These are phyloP conservation scores for Caenorhabditis virilis DNA, from an alignment of 2,888 invertebrate genomes.

Conservation along the genomic window DNA sequence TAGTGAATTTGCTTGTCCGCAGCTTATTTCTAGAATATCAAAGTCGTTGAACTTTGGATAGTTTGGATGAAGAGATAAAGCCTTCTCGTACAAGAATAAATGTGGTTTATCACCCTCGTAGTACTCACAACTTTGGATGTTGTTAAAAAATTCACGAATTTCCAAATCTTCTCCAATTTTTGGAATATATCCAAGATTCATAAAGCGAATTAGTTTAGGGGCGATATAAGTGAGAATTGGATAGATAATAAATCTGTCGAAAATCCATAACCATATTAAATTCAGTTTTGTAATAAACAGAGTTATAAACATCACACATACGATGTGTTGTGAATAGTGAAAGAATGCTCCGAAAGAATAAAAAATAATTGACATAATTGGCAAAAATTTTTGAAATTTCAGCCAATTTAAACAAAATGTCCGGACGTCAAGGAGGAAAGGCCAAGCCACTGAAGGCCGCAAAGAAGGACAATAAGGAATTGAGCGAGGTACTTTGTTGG, in stretches of 20 bases:
- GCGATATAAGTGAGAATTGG: conserved; percentile 47
- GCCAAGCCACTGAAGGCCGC: conserved; percentile 65
- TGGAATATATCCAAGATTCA: conserved; percentile 62
- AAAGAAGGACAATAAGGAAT: conserved; percentile 59
- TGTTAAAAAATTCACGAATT: conserved; percentile 6
- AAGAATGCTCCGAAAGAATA: conserved; percentile 1
- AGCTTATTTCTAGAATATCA: conserved; percentile 58
- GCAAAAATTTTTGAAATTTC: conserved; percentile 11
- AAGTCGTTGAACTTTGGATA: conserved; percentile 48
- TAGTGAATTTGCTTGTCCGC: conserved; percentile 58
- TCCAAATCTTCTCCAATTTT: conserved; percentile 2
- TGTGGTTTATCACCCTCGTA: conserved; percentile 38
- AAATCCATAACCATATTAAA: conserved; percentile 50
- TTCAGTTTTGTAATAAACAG: too few relatives aligned
- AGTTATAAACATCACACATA: too few relatives aligned
- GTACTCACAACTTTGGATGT: conserved; percentile 6
- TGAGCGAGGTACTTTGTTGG: conserved; percentile 48
- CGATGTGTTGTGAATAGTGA: conserved; percentile 8
- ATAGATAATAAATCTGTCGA: conserved; percentile 55
- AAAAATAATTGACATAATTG: not conserved
- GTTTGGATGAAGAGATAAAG: conserved; percentile 47
- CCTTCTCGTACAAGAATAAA: conserved; percentile 57
- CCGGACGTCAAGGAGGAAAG: conserved; percentile 67
- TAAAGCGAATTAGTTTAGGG: conserved; percentile 44
- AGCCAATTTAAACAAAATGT: conserved; percentile 49